Base-by-base conservation (phyloP, 2,797 vertebrate genomes). In the Bradypus variegatus region DNA sequence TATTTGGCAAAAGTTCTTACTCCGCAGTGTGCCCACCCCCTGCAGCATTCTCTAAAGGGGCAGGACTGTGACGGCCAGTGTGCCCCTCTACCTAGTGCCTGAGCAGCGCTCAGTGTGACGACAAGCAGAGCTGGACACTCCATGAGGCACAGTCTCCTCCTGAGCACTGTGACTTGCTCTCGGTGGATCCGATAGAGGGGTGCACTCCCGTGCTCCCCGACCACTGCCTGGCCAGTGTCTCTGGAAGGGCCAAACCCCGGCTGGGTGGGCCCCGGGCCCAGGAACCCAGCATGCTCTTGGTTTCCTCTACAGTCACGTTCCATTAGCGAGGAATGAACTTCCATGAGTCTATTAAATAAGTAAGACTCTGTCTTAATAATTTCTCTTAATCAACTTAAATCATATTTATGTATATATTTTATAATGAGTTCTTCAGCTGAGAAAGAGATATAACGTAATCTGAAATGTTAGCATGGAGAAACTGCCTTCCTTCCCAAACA, bases 401-500 rank as follows among this genome's bases (percentile, higher is more conserved):
- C 23, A 70, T 50, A 78, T 50, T 50, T 13, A 50, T 50, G 55
- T 86, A 91, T 88, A 88, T 38, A 62, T 80, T 88, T 48, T 64
- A 5, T 58, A 5, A 19, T 77, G 72, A 85, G 50, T 60, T 87
- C 65, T 87, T 89, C 48, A 76, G 55, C n/a, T 91, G 75, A 92
- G 78, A 84, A 87, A 50, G 93, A 79, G 70, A 87, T 50, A 75
- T 69, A 60, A 16, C 31, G 75, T 87, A 72, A 81, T 64, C 29
- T 36, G 50, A 86, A 88, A 93, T 33, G 55, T 85, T 58, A 93
- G 55, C 88, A 83, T 55, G 27, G n/a, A 80, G 55, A 81, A 64
- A 90, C 10, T 65, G 13, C 8, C 79, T 90, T 83, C 19, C 33
- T 73, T 86, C 58, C n/a, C 86, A 64, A 86, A 64, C 13, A 81